phyloP scores from a whole-genome alignment of 2,888 invertebrate species.

The Glyphotaelius pellucidus region DNA sequence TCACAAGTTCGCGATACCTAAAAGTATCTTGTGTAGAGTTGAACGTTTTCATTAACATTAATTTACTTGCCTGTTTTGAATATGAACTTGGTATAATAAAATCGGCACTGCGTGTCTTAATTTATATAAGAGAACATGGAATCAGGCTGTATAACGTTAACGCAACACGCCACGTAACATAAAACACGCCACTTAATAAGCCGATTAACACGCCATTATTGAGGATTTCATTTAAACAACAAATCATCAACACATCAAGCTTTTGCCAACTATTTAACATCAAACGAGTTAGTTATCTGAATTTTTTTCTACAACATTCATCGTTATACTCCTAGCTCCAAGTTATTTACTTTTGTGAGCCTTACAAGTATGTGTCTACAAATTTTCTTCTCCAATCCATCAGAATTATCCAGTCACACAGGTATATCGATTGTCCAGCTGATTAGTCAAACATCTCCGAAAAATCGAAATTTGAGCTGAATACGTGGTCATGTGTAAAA shows the following conservation, averaged over 20 bases:
- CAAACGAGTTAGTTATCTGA: neutral
- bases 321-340: no score
- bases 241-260: neutral
- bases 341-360: no score
- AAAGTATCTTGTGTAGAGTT: neutral
- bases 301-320: no score
- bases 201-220: neutral
- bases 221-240: neutral
- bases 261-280: neutral
- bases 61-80: neutral
- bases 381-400: no score
- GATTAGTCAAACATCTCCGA: no score
- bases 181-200: neutral
- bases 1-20: neutral
- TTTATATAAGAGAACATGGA: neutral
- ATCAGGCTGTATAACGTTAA: neutral
- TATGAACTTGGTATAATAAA: neutral
- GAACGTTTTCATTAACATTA: neutral
- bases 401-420: no score
- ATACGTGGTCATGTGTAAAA: no score
- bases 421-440: no score
- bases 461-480: no score
- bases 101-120: neutral
- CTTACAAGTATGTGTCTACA: no score
- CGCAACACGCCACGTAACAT: neutral